Conservation (phyloP, 2,888 invertebrate species). For the Ernsta delagoae region DNA sequence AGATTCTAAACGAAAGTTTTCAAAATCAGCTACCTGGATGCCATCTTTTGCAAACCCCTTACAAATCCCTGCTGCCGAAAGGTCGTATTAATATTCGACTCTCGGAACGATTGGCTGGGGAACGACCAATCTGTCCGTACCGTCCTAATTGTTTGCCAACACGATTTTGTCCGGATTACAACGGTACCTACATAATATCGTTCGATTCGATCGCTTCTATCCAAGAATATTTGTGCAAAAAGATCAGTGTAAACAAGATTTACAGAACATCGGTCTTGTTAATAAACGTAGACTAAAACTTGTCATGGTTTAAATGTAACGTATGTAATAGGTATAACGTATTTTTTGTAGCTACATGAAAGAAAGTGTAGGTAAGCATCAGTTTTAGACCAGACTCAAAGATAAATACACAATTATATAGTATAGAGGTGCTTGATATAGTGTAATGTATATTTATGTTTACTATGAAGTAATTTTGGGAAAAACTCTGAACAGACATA, state of each 20-base stretch:
- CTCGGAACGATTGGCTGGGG: conserved; percentile 65
- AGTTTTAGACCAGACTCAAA: too few relatives aligned
- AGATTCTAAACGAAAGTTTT: too few relatives aligned
- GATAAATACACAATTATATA: too few relatives aligned
- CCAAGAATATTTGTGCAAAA: neutral
- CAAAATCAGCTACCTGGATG: neutral
- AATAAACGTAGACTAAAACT: too few relatives aligned
- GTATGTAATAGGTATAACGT: too few relatives aligned
- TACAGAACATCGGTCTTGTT: too few relatives aligned
- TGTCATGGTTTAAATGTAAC: too few relatives aligned
- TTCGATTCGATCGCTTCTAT: conserved; percentile 28
- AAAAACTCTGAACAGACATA: too few relatives aligned
- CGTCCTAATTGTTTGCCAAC: conserved; percentile 76
- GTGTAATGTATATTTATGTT: neutral
- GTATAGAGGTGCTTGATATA: too few relatives aligned
- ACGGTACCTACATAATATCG: conserved; percentile 29
- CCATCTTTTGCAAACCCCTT: conserved; percentile 10
- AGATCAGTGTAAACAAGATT: too few relatives aligned
- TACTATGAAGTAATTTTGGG: neutral
- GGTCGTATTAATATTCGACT: conserved; percentile 74
- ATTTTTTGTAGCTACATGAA: too few relatives aligned
- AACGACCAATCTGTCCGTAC: conserved; percentile 65
- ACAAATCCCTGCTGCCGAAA: conserved; percentile 48
- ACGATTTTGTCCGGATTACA: conserved; percentile 63
- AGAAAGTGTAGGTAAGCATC: too few relatives aligned